Percentiles rank a stretch among this genome's conserved stretches.
Conservation (phyloP, 2,113 vertebrate species). For the Philantomba maxwellii region DNA sequence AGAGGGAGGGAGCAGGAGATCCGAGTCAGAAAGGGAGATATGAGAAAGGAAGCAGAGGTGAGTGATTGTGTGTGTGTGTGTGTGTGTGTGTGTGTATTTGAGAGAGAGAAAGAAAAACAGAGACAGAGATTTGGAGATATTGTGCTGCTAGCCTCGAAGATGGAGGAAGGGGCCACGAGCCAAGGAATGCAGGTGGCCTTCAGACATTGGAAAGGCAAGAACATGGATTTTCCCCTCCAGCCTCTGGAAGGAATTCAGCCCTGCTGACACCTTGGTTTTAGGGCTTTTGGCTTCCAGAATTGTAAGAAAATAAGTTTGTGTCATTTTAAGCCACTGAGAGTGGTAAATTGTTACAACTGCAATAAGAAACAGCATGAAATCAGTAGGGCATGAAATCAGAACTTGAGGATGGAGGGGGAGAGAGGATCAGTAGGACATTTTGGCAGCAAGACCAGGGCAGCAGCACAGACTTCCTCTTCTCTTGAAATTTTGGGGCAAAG, state of each 20-base stretch:
- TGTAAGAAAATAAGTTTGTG: background rate
- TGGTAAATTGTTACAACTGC: background rate
- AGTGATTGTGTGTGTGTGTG: background rate
- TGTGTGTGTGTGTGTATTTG: too few relatives aligned
- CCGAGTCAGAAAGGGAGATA: background rate
- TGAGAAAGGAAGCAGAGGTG: background rate
- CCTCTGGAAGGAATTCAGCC: background rate
- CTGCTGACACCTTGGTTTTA: background rate
- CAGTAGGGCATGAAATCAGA: background rate
- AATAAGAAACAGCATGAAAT: too few relatives aligned
- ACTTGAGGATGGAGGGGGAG: background rate
- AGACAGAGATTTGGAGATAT: background rate
- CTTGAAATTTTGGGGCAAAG: background rate
- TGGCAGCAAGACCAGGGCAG: background rate
- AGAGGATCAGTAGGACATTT: background rate
- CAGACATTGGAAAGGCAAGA: background rate
- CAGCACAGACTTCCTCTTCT: background rate
- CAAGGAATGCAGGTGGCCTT: background rate
- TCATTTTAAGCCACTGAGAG: background rate
- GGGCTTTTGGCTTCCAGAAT: background rate
- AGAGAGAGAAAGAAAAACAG: background rate
- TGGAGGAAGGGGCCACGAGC: background rate
- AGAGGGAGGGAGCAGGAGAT: background rate
- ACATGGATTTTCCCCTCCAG: accelerated
- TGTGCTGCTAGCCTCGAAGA: background rate